Evolutionary conservation across 1,140 invertebrate species (phyloP), one percentile per base, ranked within the genome.

Genomic region (Penaeus vannamei): DNA sequence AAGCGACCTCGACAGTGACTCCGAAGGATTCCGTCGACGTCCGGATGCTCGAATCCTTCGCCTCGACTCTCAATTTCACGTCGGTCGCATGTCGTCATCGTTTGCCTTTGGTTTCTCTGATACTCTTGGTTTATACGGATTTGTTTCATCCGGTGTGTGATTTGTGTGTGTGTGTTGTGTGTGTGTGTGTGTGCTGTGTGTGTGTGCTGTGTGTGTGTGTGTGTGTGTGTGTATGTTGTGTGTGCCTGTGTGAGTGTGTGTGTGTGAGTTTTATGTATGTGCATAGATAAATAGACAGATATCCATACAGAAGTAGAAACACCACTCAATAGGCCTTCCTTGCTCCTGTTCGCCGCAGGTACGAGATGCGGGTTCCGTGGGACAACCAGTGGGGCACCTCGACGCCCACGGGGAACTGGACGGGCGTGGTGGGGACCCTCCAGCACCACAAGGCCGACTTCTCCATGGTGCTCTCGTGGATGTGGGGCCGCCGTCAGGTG

Each of bases 401-500:
- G 2, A 86, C 84, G 8, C 59, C 32, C 1, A 82, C 61, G 29
- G 89, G 89, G 12, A 90, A 90, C 79, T 90, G 89, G 89, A 86
- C 89, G 22, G 89, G 89, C 22, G 81, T 86, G 14, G 80, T 90
- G 59, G 89, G 89, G 1, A 87, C 84, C 2, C 84, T 90, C 72
- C 89, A 90, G 84, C 76, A 90, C 84, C 80, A 87, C 81, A 84
- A 84, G 62, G 89, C 89, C 5, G 89, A 90, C 66, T 90, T 90
- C 80, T 86, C 89, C 23, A 61, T 90, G 61, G 29, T 90, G 62
- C 46, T 90, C 23, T 86, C 89, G n/a, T 90, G 84, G 84, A 62
- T 86, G 23, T 62, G 77, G 14, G 84, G 81, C 1, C 76, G 89
- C 2, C 79, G 79, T 42, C 60, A 81, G 77, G 84, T 86, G 7